These are phyloP conservation scores for Onychorhynchus coronatus DNA, from an alignment of 2,113 vertebrate genomes.

Conservation along the genomic window DNA sequence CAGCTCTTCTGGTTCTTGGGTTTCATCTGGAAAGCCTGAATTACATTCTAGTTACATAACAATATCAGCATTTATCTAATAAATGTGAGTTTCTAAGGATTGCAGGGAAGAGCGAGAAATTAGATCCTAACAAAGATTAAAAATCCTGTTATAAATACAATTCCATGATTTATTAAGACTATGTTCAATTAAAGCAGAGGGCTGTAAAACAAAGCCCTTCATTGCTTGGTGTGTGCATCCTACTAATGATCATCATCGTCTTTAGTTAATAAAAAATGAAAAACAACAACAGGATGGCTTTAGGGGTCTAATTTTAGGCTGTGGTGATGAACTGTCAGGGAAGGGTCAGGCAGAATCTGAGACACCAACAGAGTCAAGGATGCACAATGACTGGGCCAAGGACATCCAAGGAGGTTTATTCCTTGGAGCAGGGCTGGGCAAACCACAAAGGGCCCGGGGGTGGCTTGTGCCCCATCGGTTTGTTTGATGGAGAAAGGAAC, in stretches of 20 bases:
- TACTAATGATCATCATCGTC: background rate
- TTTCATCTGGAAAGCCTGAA: background rate
- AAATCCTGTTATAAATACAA: background rate
- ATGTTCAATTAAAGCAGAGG: background rate
- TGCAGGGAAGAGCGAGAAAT: background rate
- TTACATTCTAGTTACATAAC: background rate
- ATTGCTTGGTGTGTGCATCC: background rate
- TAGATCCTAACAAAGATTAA: background rate
- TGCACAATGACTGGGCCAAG: background rate
- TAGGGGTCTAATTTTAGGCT: background rate
- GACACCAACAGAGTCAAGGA: background rate
- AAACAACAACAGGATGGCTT: background rate
- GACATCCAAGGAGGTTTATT: background rate
- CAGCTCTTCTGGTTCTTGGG: background rate
- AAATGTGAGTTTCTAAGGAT: background rate
- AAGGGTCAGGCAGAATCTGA: background rate
- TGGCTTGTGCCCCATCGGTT: fast-evolving
- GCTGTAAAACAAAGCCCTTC: background rate
- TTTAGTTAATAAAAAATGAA: background rate
- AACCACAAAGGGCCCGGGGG: fast-evolving
- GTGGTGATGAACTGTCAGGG: background rate
- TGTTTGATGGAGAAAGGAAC: background rate
- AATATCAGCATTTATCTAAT: background rate
- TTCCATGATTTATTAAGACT: background rate
- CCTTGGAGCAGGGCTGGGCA: background rate